phyloP scores from a whole-genome alignment of 2,797 vertebrate species.

The Gorsachius magnificus region DNA sequence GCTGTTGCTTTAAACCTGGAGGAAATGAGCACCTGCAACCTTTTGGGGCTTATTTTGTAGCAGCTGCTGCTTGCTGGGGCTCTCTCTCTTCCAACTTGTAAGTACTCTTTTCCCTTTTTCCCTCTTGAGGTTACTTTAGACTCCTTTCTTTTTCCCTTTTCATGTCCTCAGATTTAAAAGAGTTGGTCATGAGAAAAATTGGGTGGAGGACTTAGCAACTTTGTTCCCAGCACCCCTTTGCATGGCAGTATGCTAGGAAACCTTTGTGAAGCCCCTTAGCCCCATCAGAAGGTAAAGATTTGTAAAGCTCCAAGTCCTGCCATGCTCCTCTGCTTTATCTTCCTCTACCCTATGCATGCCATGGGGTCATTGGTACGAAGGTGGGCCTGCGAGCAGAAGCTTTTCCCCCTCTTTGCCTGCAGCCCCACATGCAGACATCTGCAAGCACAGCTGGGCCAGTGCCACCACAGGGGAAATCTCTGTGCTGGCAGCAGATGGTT shows the following conservation, averaged over 20 bases:
- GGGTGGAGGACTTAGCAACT: neutral
- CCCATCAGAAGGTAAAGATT: neutral
- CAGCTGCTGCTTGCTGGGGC: neutral
- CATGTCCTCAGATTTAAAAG: neutral
- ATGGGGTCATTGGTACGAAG: rapidly evolving
- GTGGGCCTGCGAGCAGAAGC: rapidly evolving
- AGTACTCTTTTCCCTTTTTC: neutral
- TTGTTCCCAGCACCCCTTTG: neutral
- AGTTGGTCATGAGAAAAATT: neutral
- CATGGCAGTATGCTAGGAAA: neutral
- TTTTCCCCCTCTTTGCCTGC: neutral
- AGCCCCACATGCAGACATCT: neutral
- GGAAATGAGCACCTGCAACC: neutral
- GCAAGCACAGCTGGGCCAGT: neutral
- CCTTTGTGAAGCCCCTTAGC: neutral
- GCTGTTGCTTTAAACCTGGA: neutral
- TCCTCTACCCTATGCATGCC: rapidly evolving
- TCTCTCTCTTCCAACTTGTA: neutral
- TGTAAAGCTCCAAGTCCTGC: neutral
- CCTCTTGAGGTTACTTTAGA: neutral
- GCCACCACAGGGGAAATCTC: neutral
- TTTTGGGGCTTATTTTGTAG: neutral
- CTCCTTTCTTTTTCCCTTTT: neutral
- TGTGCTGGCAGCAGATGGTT: neutral
- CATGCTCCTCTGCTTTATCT: neutral